phyloP scores from a whole-genome alignment of 2,888 invertebrate species.

The Drosophila aldrichi region DNA sequence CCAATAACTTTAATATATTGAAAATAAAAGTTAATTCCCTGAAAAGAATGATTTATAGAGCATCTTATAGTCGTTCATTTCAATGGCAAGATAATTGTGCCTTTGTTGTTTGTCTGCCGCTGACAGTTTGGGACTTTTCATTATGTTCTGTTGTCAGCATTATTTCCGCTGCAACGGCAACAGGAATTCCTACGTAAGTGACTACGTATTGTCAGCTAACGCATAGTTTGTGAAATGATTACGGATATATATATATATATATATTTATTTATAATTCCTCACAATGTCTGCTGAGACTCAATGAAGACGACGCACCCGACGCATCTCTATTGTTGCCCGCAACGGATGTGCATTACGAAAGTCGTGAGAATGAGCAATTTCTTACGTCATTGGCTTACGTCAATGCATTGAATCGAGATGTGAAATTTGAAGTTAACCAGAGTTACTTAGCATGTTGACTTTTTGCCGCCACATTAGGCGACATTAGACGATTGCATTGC shows the following conservation, averaged over 20 bases:
- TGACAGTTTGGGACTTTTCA: constrained; percentile 59
- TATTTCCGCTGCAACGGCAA: constrained; percentile 23
- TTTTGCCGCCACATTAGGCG: constrained; percentile 75
- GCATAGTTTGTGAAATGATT: background rate
- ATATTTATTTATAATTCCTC: background rate
- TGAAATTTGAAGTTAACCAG: constrained; percentile 13
- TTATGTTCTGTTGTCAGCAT: constrained; percentile 34
- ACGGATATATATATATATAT: background rate
- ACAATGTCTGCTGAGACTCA: background rate
- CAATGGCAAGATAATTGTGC: background rate
- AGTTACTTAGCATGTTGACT: constrained; percentile 70
- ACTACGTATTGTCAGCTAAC: constrained; percentile 1
- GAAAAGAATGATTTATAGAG: background rate
- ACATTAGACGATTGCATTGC: constrained; percentile 12
- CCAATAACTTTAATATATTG: too few species aligned
- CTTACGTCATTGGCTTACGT: constrained; percentile 2
- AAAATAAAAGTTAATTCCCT: too few species aligned
- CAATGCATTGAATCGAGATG: constrained; percentile 8
- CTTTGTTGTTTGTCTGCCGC: constrained; percentile 28
- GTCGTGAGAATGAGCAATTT: constrained; percentile 8
- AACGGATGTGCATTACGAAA: background rate
- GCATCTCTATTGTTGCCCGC: background rate
- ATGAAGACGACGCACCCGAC: too few species aligned
- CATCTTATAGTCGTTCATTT: background rate
- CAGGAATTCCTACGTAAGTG: constrained; percentile 1